Evolutionary conservation across 2,888 invertebrate genomes (phyloP).

Genomic region (Saturnia japonica): DNA sequence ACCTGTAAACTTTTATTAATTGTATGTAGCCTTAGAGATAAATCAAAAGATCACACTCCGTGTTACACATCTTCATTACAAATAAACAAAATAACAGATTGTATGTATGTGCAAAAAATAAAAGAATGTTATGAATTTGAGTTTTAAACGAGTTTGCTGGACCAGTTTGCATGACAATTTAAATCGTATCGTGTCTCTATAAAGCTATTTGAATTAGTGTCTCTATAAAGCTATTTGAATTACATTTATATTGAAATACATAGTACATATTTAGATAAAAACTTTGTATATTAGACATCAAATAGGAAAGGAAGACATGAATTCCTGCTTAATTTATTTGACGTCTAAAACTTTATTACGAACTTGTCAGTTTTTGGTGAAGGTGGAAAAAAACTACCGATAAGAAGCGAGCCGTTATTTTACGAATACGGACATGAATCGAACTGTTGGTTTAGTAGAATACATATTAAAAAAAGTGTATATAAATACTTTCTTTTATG

Average conservation of each 20-base stretch:
- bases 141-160: conserved; percentile 1
- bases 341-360: background rate
- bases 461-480: too few relatives aligned
- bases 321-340: background rate
- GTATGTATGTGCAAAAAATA: background rate
- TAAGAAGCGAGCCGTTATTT: background rate
- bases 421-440: background rate
- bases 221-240: background rate
- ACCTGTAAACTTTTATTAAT: too few relatives aligned
- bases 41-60: too few relatives aligned
- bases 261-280: background rate
- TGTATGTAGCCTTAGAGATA: too few relatives aligned
- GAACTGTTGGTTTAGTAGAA: background rate
- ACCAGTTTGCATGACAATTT: background rate
- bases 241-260: background rate
- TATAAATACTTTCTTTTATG: too few relatives aligned
- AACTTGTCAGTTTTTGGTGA: background rate
- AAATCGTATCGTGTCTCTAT: background rate
- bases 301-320: background rate
- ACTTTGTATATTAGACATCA: background rate
- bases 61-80: background rate
- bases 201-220: background rate
- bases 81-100: background rate
- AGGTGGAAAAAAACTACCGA: background rate
- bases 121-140: conserved; percentile 3